Conservation (phyloP, 2,888 invertebrate species). For the Drosophila infuscata region DNA sequence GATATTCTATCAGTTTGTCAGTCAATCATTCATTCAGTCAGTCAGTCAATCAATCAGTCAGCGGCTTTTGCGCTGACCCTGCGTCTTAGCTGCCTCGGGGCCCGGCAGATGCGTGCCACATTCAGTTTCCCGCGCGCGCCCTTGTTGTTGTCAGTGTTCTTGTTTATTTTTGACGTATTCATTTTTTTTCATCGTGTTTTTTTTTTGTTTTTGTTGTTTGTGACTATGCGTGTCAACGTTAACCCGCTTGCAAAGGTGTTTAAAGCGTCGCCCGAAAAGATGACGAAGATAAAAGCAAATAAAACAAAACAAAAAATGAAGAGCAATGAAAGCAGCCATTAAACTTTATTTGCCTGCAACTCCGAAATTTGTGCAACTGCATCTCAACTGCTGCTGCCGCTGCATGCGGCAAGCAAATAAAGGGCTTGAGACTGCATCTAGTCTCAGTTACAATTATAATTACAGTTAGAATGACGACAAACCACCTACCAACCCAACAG, state of each 20-base stretch:
- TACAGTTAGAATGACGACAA: not conserved
- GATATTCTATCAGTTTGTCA: constrained; percentile 2
- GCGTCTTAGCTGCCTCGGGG: constrained; percentile 38
- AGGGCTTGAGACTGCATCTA: constrained; percentile 28
- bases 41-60: constrained; percentile 19
- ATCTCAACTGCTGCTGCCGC: constrained; percentile 7
- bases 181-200: constrained; percentile 16
- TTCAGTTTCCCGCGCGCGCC: constrained; percentile 51
- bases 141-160: constrained; percentile 3
- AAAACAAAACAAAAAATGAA: not conserved
- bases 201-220: constrained; percentile 28
- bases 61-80: constrained; percentile 1
- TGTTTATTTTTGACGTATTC: not conserved
- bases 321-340: constrained; percentile 1
- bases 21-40: constrained; percentile 24
- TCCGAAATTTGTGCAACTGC: constrained; percentile 15
- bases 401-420: constrained; percentile 27
- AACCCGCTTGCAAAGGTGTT: constrained; percentile 63
- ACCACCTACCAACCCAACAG: too few species aligned
- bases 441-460: constrained; percentile 31
- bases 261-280: constrained; percentile 41
- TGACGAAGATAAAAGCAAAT: not conserved
- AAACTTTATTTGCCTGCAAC: constrained; percentile 23
- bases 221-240: constrained; percentile 64
- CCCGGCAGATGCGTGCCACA: constrained; percentile 54